Conservation (phyloP, 2,888 invertebrate species). For the Dryococelus australis region DNA sequence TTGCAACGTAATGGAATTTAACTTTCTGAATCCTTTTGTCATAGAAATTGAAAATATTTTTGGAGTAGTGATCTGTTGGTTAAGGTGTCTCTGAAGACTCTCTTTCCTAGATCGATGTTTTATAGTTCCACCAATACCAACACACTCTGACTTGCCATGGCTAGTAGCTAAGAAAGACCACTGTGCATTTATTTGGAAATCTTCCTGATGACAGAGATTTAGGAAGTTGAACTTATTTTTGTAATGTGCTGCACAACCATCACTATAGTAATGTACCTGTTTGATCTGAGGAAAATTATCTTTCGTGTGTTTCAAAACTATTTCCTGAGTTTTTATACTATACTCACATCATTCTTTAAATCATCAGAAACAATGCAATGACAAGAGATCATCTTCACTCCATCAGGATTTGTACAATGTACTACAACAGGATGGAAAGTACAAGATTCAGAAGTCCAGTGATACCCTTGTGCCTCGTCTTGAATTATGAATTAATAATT, state of each 20-base stretch:
- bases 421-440: not conserved
- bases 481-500: not conserved
- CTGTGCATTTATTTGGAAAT: not conserved
- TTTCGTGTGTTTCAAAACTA: not conserved
- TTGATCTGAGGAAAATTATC: not conserved
- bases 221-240: slow-evolving; percentile 6
- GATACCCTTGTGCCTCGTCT: not conserved
- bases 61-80: too few species aligned
- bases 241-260: not conserved
- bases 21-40: slow-evolving; percentile 17
- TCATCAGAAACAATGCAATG: slow-evolving; percentile 18
- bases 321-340: not conserved
- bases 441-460: slow-evolving; percentile 11
- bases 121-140: not conserved
- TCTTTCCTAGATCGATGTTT: not conserved
- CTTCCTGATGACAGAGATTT: too few species aligned
- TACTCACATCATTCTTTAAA: not conserved
- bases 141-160: slow-evolving; percentile 23
- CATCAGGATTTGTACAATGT: not conserved
- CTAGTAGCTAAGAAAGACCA: not conserved
- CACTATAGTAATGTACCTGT: not conserved
- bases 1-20: not conserved
- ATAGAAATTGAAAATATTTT: too few species aligned
- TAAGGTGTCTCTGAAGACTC: not conserved
- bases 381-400: not conserved